These are phyloP conservation scores for Danio albolineatus DNA, from an alignment of 2,797 vertebrate species.

Conservation along the genomic window DNA sequence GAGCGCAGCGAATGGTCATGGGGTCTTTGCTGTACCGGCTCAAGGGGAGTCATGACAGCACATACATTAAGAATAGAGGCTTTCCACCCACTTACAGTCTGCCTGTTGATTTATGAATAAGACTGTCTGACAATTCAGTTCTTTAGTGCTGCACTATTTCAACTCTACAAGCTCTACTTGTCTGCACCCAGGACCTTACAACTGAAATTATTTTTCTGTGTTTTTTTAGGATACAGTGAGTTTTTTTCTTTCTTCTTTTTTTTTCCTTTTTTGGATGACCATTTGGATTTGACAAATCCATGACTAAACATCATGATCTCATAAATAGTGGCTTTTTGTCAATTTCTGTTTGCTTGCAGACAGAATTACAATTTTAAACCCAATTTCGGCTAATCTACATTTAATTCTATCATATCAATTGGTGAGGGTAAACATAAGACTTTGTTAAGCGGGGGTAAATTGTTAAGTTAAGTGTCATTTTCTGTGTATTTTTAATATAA, in stretches of 20 bases:
- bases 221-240: not conserved
- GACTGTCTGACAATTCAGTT: constrained; percentile 17
- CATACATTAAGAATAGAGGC: constrained; percentile 34
- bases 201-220: not conserved
- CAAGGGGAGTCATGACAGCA: constrained; percentile 35
- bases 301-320: not conserved
- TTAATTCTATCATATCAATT: too few species aligned
- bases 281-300: not conserved
- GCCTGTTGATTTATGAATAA: constrained; percentile 6
- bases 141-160: constrained; percentile 27
- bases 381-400: not conserved
- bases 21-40: constrained; percentile 17
- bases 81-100: constrained; percentile 35
- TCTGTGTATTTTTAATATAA: not conserved
- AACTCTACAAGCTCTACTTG: not conserved
- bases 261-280: not conserved
- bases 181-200: not conserved
- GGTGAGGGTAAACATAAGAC: not conserved
- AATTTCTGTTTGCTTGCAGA: not conserved
- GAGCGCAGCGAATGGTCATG: constrained; percentile 50
- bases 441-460: too few species aligned
- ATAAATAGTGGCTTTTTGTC: not conserved
- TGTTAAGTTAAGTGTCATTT: not conserved
- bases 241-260: rapidly evolving
- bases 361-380: not conserved